These are phyloP conservation scores for Carlito syrichta DNA, from an alignment of 2,113 vertebrate species.

Conservation along the genomic window DNA sequence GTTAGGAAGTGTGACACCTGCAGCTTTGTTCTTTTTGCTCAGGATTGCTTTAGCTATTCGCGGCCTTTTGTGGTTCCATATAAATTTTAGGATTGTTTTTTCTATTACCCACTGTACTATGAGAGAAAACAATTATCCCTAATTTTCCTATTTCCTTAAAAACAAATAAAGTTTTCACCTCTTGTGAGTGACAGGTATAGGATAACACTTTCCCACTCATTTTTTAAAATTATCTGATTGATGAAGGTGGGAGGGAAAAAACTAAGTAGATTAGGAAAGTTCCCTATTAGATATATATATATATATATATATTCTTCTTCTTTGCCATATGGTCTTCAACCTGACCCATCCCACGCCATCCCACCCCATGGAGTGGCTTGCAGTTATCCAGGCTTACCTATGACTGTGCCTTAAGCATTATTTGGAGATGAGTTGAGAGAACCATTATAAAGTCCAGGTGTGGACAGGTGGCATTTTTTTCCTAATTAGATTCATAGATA, in stretches of 20 bases:
- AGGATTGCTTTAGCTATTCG: not conserved
- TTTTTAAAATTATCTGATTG: not conserved
- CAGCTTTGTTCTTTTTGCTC: not conserved
- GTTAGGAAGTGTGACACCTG: no score
- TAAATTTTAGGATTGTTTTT: not conserved
- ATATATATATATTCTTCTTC: not conserved
- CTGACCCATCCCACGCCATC: no score
- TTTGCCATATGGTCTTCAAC: not conserved
- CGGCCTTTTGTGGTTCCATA: not conserved
- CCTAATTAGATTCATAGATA: not conserved
- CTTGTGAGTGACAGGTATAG: not conserved
- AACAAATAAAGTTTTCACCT: not conserved
- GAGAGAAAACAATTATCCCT: not conserved
- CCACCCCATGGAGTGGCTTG: accelerated
- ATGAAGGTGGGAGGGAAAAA: not conserved
- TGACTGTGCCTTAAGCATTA: not conserved
- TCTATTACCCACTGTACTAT: not conserved
- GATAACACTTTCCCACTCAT: not conserved
- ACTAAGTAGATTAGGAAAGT: not conserved
- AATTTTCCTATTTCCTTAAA: not conserved
- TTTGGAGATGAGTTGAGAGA: not conserved
- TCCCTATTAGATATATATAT: not conserved
- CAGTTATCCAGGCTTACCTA: not conserved
- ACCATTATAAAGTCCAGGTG: not conserved
- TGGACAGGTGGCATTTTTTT: not conserved